Evolutionary conservation across 2,888 invertebrate genomes (phyloP), one percentile per base, ranked within the genome.

Genomic region (Harpagoxenus sublaevis): DNA sequence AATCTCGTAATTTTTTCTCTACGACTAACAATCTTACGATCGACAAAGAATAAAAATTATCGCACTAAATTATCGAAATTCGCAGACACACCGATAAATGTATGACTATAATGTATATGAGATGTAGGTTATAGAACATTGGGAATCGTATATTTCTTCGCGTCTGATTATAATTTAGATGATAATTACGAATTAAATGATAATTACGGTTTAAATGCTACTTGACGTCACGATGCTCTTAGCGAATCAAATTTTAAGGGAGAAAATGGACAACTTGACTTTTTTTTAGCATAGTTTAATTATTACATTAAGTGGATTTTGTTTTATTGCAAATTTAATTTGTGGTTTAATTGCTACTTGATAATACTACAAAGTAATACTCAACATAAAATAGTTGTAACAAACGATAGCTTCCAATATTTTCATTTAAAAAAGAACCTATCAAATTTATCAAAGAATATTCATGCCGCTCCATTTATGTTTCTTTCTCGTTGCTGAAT

Each of bases 1-100:
- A 66, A 90, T 87, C 87, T 89, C 28, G 73, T 89, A 89, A 90
- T 68, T 23, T 23, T 23, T 23, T 68, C 86, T 90, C 77, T 87
- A 90, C 23, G 28, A 74, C 81, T 83, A 90, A 86, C 77, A 79
- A 89, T 82, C 85, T 87, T 85, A 78, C 23, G 6, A 55, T 66
- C 8, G 65, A 81, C 5, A 12, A 62, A 48, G n/a, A 39, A n/a
- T 42, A 31, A 66, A 42, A 57, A n/a, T 71, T 71, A 15, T 73
- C 28, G 55, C 42, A n/a, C 42, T 66, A 55, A 55, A 53, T 65
- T 48, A 12, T 42, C n/a, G 18, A 12, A 51, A 28, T 31, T 77
- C 18, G 15, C 62, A 83, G 78, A 85, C 75, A 66, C 35, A 53
- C 9, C 8, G 39, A 77, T 51, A 60, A 53, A 57, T 62, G 57